Evolutionary conservation across 2,888 invertebrate species (phyloP).

Genomic region (Diarsia mendica): DNA sequence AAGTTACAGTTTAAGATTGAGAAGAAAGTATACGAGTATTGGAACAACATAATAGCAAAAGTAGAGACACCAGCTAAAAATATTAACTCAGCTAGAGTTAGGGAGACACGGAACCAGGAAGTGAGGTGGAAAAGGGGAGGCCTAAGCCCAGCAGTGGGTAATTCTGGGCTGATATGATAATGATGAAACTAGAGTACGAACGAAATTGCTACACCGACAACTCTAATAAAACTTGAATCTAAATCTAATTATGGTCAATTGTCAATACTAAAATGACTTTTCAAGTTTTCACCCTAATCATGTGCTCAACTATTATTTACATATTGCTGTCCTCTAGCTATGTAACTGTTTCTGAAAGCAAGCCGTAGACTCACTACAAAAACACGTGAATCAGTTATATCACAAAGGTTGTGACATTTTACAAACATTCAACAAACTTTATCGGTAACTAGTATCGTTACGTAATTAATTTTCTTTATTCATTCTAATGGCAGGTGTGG

Average conservation of each 20-base stretch:
- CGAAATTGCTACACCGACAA: too few relatives aligned
- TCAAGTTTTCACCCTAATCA: neutral
- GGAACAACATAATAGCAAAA: neutral
- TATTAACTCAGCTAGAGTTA: neutral
- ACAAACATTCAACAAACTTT: conserved; percentile 48
- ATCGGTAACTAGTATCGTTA: conserved; percentile 28
- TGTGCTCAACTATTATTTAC: neutral
- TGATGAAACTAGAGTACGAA: neutral
- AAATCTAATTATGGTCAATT: neutral
- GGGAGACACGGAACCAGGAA: too few relatives aligned
- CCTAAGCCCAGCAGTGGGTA: too few relatives aligned
- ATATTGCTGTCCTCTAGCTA: conserved; percentile 1
- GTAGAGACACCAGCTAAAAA: neutral
- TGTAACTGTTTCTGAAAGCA: conserved; percentile 1
- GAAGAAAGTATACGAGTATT: neutral
- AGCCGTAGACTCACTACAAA: conserved; percentile 22
- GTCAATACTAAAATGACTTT: neutral
- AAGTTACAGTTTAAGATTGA: neutral
- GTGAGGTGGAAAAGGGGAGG: too few relatives aligned
- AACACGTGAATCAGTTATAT: conserved; percentile 53
- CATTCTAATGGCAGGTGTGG: conserved; percentile 23
- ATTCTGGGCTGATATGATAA: too few relatives aligned
- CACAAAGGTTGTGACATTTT: conserved; percentile 54
- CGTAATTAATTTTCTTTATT: conserved; percentile 31
- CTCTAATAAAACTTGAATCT: neutral